Base-by-base conservation (phyloP, 2,888 invertebrate species). In the Dasypogon diadema region DNA sequence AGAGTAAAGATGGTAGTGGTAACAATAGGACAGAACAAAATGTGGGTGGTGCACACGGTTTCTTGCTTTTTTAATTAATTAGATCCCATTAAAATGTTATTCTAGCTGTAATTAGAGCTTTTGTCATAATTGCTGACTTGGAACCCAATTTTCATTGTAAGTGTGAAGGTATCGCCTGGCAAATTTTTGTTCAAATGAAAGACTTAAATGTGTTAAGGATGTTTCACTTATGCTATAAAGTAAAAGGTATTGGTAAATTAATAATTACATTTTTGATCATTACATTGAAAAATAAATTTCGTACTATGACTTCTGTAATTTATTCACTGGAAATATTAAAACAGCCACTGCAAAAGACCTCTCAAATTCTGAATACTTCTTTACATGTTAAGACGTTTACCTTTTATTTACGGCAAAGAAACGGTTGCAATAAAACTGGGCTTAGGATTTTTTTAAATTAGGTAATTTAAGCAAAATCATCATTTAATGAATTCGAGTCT, bases 11-110 rank as follows among this genome's bases (percentile, higher is more conserved):
- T 54, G 46, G 48, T 37, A 70, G 54, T 54, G 54, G 54, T 46
- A 70, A 70, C 70, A 70, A 70, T 70, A 54, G 34, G 54, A 54
- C 18, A 54, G 18, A 14, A 22, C 8, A 34, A 58, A 74, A 58
- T 46, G 24, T 14, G 54, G 55, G 54, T 48, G 56, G 24, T 14
- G 58, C n/a, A 21, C 24, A 54, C 21, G 70, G 54, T 58, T 74
- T 74, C 18, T 37, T 58, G 21, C 60, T 63, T 74, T 68, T 75
- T 73, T 75, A 77, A 77, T 77, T 77, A 77, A 77, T 77, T 77
- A 77, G 75, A 72, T 30, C 60, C 75, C 77, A 77, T 77, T 77
- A 77, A 77, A 77, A 74, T 68, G 75, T 73, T 77, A 77, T 73
- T 77, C 75, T 72, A 77, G 75, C 51, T 65, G 75, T 77, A 77